Evolutionary conservation across 23 tunicate species (phyloP), one percentile per base, ranked within the genome.

Genomic region (Styela plicata): DNA sequence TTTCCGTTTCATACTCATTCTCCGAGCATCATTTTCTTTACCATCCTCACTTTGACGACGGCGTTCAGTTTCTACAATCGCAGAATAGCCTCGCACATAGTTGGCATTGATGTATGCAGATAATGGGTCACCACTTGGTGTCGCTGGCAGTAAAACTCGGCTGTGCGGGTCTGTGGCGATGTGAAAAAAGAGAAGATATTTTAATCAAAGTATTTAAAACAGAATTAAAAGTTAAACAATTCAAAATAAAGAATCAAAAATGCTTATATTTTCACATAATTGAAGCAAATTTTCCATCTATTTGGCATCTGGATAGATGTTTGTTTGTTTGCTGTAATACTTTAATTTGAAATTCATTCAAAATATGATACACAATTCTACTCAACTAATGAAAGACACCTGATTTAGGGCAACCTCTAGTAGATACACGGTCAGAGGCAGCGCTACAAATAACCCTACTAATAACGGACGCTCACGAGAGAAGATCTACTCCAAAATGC

Each of bases 101-200:
- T 93, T 93, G 2, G 98, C 98, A 63, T 93, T 93, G 71, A 93
- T 93, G 79, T 88, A 93, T 16, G 93, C 34, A 22, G 87, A 78
- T 19, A 93, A 70, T 24, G 89, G 78, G 37, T 93, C 98, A 31
- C 23, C 89, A 36, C 69, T 85, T 2, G 80, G 31, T 7, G 23
- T 33, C 33, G 69, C 68, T 20, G 82, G 79, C 24, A 91, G 88
- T 70, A 79, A 52, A 25, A 91, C 97, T 30, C 97, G 86, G 79
- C 97, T 91, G 86, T 91, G 97, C 2, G 90, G 84, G 62, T 91
- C 97, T 91, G 86, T 44, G 13, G 13, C 13, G 57, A n/a, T n/a
- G n/a, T n/a, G n/a, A n/a, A n/a, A n/a, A n/a, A n/a, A n/a, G n/a
- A n/a, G n/a, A n/a, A n/a, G n/a, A n/a, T n/a, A n/a, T n/a, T n/a